Evolutionary conservation across 2,797 vertebrate genomes (phyloP), one percentile per base, ranked within the genome.

Genomic region (Naso thynnoides): DNA sequence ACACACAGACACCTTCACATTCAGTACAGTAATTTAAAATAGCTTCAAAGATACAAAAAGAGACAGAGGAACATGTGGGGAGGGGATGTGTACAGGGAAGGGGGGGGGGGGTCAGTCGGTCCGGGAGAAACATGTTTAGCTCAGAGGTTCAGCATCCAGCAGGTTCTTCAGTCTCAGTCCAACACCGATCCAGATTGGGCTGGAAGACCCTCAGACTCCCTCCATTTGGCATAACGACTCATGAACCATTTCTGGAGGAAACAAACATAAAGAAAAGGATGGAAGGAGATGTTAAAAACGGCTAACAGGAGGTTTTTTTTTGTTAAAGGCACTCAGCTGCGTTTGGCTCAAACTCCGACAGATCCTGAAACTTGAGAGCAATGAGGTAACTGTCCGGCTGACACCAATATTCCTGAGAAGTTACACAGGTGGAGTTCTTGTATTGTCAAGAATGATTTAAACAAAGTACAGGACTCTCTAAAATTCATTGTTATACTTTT

Each of bases 161-260:
- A 29, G 69, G 8, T 45, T 18, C 24, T 33, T 50, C 55, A 21
- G 52, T 15, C 48, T 95, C 86, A 99, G 93, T 99, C 97, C 71
- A 96, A 93, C 70, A 99, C 97, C 4, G 97, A 98, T 45, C 97
- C 95, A 0, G 88, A 90, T 76, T 97, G 82, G 5, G 96, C 94
- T 8, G 97, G 97, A 14, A 99, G 94, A 14, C 98, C 98, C 93
- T 99, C 97, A 0, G 95, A 93, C 86, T 89, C 79, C 85, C 97
- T 95, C 98, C 98, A 99, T 91, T 95, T 90, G 0, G 95, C 95
- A 55, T 96, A 95, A 55, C 98, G 96, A 63, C 93, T 88, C 88
- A 92, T 92, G 93, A 98, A 99, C 98, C 97, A 99, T 92, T 95
- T 95, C 98, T 99, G 87, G 9, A 87, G 54, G 27, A 78, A 9